A percentile compares a stretch with the other conserved stretches of the same genome.
Evolutionary conservation across 2,113 vertebrate species (phyloP).

Genomic region (Scopus umbretta): DNA sequence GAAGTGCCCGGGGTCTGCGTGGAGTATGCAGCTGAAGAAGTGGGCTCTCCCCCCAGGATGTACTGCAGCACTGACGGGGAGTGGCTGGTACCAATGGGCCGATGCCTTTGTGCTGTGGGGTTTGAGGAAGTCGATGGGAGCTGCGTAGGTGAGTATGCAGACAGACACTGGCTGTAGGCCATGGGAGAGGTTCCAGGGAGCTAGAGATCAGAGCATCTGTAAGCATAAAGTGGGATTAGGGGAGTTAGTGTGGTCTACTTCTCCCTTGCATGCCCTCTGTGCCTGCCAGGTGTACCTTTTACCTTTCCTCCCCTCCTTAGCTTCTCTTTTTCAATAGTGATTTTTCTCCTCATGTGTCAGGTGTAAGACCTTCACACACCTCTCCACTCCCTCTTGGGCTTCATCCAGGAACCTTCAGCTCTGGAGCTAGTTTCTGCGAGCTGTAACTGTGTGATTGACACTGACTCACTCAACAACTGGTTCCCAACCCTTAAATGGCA

Average conservation of each 20-base stretch:
- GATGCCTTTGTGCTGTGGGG: conserved; percentile 70
- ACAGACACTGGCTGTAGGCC: conserved; percentile 1
- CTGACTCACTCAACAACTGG: conserved; percentile 34
- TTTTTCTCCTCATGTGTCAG: conserved; percentile 6
- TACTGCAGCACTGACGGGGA: conserved; percentile 74
- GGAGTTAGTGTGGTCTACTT: background rate
- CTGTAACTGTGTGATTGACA: conserved; percentile 33
- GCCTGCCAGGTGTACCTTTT: background rate
- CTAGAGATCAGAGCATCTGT: conserved; percentile 8
- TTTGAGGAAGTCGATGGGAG: conserved; percentile 65
- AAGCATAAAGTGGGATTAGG: background rate
- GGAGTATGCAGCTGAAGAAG: conserved; percentile 42
- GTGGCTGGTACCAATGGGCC: conserved; percentile 74
- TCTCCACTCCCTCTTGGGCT: conserved; percentile 44
- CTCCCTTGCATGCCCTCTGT: background rate
- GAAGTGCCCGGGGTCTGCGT: conserved; percentile 68
- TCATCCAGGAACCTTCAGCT: conserved; percentile 39
- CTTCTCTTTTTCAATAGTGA: background rate
- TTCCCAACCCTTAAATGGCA: conserved; percentile 11
- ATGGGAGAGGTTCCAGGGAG: background rate
- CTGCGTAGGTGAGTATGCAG: conserved; percentile 64
- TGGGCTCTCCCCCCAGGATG: conserved; percentile 64
- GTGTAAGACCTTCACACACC: background rate
- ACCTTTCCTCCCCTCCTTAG: background rate
- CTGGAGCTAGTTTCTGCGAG: conserved; percentile 24